Conservation (phyloP, 2,888 invertebrate genomes). For the Fabriciana adippe region DNA sequence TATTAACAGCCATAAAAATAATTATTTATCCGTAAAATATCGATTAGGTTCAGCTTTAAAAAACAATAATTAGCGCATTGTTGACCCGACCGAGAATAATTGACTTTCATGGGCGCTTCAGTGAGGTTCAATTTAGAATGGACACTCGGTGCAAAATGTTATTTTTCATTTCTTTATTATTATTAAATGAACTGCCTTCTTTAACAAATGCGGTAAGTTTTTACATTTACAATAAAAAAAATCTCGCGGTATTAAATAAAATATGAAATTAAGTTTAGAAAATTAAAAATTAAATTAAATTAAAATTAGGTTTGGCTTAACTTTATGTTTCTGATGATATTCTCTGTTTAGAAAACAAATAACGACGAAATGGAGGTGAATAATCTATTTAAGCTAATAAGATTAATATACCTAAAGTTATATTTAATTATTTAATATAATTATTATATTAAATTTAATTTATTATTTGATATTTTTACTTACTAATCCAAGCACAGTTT, state of each 20-base stretch:
- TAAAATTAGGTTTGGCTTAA: too few relatives aligned
- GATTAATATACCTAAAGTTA: too few relatives aligned
- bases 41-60: constrained; percentile 4
- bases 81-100: constrained; percentile 4
- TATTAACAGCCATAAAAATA: too few relatives aligned
- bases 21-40: background rate
- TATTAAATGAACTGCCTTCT: constrained; percentile 8
- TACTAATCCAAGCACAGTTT: too few relatives aligned
- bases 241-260: background rate
- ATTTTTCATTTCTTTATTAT: background rate
- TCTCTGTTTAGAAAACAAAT: constrained; percentile 10
- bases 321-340: background rate
- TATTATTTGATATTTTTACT: too few relatives aligned
- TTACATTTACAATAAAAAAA: background rate
- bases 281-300: too few relatives aligned
- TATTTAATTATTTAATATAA: too few relatives aligned
- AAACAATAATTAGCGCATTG: constrained; percentile 2
- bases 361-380: constrained; percentile 15
- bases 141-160: background rate
- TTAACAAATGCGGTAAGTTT: constrained; percentile 6
- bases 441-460: too few relatives aligned
- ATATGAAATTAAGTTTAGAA: too few relatives aligned
- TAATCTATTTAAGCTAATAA: background rate
- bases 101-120: background rate
- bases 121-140: background rate